A percentile compares a stretch with the other conserved stretches of the same genome.
These are phyloP conservation scores for Pseudopipra pipra DNA, from an alignment of 2,113 vertebrate species.

Conservation along the genomic window DNA sequence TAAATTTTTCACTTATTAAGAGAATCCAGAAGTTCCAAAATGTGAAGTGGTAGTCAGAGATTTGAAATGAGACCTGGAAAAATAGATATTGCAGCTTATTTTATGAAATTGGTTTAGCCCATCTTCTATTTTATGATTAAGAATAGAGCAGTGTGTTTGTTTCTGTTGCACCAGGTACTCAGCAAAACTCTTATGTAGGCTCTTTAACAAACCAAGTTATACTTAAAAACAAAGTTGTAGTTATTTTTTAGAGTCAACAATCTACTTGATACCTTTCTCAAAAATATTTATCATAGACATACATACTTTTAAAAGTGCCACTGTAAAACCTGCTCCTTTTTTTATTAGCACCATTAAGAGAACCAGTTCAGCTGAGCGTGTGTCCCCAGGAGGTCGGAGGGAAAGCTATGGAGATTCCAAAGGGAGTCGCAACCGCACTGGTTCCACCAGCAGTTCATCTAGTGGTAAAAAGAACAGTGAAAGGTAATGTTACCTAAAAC, in stretches of 20 bases:
- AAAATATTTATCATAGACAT: neutral
- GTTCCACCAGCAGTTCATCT: slow-evolving; percentile 93
- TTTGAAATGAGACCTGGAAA: neutral
- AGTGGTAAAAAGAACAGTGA: slow-evolving; percentile 93
- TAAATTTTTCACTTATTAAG: neutral
- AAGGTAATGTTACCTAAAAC: slow-evolving; percentile 73
- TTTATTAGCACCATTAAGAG: slow-evolving; percentile 86
- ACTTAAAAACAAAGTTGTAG: neutral
- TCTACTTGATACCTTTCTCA: neutral
- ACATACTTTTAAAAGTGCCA: neutral
- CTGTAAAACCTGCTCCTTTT: neutral
- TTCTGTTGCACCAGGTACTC: neutral
- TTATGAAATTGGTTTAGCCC: neutral
- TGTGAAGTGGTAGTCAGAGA: neutral
- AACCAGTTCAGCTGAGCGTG: slow-evolving; percentile 91
- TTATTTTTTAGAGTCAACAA: neutral
- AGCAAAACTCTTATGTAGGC: neutral
- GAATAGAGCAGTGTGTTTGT: neutral
- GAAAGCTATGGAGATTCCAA: slow-evolving; percentile 89
- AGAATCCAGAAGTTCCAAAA: neutral
- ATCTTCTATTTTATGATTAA: neutral
- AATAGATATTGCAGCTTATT: neutral
- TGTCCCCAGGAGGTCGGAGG: slow-evolving; percentile 85
- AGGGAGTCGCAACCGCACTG: slow-evolving; percentile 87
- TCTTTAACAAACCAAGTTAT: neutral